These are phyloP conservation scores for Paratilapia polleni DNA, from an alignment of 2,113 vertebrate genomes.

Conservation along the genomic window DNA sequence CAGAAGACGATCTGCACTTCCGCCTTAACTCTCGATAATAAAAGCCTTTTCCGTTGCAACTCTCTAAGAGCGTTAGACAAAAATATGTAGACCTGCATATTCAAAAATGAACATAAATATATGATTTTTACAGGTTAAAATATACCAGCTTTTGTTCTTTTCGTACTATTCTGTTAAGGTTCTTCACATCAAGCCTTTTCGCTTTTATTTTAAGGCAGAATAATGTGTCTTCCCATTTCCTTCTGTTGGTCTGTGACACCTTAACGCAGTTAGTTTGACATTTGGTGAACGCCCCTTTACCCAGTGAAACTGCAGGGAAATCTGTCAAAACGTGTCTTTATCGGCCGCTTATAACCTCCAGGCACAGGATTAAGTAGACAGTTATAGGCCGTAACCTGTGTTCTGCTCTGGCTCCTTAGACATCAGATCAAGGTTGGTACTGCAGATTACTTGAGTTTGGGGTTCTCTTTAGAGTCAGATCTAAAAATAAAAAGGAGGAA, in stretches of 20 bases:
- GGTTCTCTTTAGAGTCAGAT: background rate
- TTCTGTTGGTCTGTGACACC: fast-evolving
- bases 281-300: conserved; percentile 75
- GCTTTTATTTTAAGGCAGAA: conserved; percentile 3
- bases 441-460: background rate
- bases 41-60: background rate
- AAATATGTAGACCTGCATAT: background rate
- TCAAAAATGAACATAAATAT: background rate
- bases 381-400: background rate
- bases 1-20: background rate
- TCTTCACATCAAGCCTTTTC: fast-evolving
- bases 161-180: background rate
- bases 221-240: fast-evolving
- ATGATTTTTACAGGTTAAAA: background rate
- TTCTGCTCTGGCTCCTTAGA: background rate
- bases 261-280: conserved; percentile 70
- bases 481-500: background rate
- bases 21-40: conserved; percentile 4
- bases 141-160: background rate
- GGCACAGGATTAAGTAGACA: background rate
- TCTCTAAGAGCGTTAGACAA: background rate
- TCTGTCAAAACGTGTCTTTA: conserved; percentile 72
- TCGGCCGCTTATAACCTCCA: background rate
- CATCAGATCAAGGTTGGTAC: background rate
- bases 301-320: conserved; percentile 62